phyloP scores from a whole-genome alignment of 2,797 vertebrate species.

The Phaenicophaeus curvirostris region DNA sequence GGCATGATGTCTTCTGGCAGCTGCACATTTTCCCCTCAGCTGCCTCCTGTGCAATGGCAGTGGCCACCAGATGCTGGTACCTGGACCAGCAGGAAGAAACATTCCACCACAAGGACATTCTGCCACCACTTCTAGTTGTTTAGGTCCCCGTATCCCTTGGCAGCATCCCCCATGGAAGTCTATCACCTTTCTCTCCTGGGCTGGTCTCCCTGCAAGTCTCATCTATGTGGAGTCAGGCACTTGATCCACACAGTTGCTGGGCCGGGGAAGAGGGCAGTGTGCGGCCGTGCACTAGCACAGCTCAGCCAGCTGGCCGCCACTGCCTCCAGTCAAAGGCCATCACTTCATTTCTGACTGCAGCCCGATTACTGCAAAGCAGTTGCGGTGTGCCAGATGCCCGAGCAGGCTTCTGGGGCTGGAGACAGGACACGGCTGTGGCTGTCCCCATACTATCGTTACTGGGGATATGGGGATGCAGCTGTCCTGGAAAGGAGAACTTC shows the following conservation, averaged over 20 bases:
- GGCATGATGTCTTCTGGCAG: not conserved
- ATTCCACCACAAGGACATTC: not conserved
- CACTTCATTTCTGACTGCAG: not conserved
- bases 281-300: not conserved
- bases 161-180: not conserved
- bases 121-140: not conserved
- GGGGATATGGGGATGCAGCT: not conserved
- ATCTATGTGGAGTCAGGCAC: fast-evolving
- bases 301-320: not conserved
- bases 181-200: not conserved
- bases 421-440: no score
- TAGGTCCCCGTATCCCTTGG: not conserved
- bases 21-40: not conserved
- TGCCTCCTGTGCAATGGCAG: not conserved
- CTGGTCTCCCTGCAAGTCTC: not conserved
- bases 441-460: fast-evolving
- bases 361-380: not conserved
- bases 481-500: not conserved
- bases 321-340: not conserved
- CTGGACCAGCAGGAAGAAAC: not conserved
- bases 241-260: fast-evolving
- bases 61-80: not conserved
- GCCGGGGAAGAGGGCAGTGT: not conserved
- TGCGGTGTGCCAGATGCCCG: fast-evolving
- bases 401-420: not conserved